These are phyloP conservation scores for Sminthopsis crassicaudata DNA, from an alignment of 2,113 vertebrate species.

Conservation along the genomic window DNA sequence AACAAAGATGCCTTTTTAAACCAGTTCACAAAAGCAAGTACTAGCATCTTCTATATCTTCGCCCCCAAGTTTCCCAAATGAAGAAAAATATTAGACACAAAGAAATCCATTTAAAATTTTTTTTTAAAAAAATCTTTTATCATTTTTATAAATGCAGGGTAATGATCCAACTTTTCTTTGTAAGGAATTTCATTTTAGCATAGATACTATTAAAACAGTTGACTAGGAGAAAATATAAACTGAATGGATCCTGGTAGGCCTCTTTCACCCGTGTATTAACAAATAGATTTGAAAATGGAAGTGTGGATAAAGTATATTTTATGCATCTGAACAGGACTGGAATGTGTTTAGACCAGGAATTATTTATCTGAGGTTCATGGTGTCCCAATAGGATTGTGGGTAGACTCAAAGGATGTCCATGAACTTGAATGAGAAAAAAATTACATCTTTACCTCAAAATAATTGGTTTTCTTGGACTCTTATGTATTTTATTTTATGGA, in stretches of 20 bases:
- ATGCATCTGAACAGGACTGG: not conserved
- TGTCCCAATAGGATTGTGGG: not conserved
- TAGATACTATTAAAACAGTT: constrained; percentile 10
- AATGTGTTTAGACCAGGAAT: not conserved
- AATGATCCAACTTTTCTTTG: not conserved
- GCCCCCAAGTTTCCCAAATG: not conserved
- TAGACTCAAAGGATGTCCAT: not conserved
- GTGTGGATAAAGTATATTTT: not conserved
- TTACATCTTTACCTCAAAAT: not conserved
- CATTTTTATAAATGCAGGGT: not conserved
- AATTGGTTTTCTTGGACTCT: not conserved
- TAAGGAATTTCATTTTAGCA: not conserved
- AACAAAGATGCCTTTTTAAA: not conserved
- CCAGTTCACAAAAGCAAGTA: not conserved
- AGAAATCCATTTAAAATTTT: not conserved
- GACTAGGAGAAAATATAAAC: constrained; percentile 12
- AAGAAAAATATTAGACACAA: not conserved
- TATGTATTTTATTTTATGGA: not conserved
- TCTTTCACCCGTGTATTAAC: not conserved
- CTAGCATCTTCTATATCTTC: not conserved
- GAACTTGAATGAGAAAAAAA: not conserved
- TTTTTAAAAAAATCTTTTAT: not conserved
- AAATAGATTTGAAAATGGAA: not conserved
- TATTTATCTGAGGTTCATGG: not conserved
- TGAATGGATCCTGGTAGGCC: not conserved